A percentile compares a stretch with the other conserved stretches of the same genome.
These are phyloP conservation scores for Pseudomugil gertrudae DNA, from an alignment of 2,797 vertebrate genomes.

Conservation along the genomic window DNA sequence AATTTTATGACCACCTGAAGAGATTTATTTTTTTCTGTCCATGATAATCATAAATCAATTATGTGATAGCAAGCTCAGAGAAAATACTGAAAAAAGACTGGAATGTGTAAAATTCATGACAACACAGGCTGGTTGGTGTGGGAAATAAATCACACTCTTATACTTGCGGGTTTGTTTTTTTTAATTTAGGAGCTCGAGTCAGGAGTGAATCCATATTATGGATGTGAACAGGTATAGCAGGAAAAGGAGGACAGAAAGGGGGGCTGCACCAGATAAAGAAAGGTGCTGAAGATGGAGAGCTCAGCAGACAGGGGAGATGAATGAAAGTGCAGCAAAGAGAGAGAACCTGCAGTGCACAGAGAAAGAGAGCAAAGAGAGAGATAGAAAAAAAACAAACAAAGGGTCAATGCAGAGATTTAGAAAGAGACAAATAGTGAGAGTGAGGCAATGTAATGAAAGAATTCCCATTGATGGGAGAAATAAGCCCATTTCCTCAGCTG, in stretches of 20 bases:
- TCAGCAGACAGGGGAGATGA: constrained; percentile 34
- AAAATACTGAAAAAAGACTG: constrained; percentile 33
- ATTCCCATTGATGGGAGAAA: constrained; percentile 66
- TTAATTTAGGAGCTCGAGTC: constrained; percentile 41
- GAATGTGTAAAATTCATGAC: constrained; percentile 13
- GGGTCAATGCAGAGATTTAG: constrained; percentile 30
- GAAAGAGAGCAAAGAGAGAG: constrained; percentile 17
- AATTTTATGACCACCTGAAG: constrained; percentile 50
- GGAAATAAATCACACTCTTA: constrained; percentile 32
- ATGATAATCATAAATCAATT: constrained; percentile 5
- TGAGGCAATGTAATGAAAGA: constrained; percentile 69
- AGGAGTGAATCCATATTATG: constrained; percentile 51
- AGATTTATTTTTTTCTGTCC: constrained; percentile 34
- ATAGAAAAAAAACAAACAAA: constrained; percentile 48
- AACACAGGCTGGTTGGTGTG: neutral
- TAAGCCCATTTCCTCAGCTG: constrained; percentile 67
- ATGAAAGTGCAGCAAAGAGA: constrained; percentile 33
- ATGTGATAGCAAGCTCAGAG: constrained; percentile 26
- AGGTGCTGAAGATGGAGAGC: constrained; percentile 29
- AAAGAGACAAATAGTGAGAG: constrained; percentile 36
- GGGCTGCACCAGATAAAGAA: constrained; percentile 3
- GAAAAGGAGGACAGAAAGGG: constrained; percentile 10
- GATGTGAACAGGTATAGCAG: constrained; percentile 56
- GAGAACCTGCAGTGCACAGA: constrained; percentile 15
- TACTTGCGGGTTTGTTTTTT: constrained; percentile 22